Evolutionary conservation across 2,888 invertebrate genomes (phyloP), one percentile per base, ranked within the genome.

Genomic region (Lasius fuliginosus): DNA sequence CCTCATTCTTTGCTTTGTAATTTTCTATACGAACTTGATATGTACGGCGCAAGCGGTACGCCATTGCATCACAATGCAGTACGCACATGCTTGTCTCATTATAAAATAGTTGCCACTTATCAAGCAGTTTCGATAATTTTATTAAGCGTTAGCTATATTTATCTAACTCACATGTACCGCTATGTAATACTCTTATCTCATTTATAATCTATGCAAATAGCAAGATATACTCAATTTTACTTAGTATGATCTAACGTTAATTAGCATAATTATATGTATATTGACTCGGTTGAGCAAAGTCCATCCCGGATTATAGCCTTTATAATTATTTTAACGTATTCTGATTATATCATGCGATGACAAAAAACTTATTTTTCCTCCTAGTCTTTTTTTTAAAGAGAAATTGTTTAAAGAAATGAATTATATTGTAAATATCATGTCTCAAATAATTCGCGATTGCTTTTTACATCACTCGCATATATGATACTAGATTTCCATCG

Each of bases 161-260:
- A 62, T 18, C 36, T 12, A 27, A 30, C 27, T 58, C 30, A 36
- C 33, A 33, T 71, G 18, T 27, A 33, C 30, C n/a, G 27, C 36
- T 18, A 36, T 81, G 58, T 69, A 60, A 58, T 33, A 40, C 33
- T 53, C 49, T 69, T 79, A 49, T 62, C 46, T 81, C 36, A 15
- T 60, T 69, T 79, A n/a, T 58, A 81, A 81, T 71, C 60, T 71
- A 81, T 71, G 79, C 27, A 81, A 71, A 81, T 81, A 36, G 60
- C 27, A 46, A 60, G 36, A 73, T n/a, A 12, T 53, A 58, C 15
- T 77, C 42, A n/a, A 68, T 30, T n/a, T 53, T 53, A 42, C 33
- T 58, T 62, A 71, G 27, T 71, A 69, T 12, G 33, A n/a, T 60
- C 53, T 69, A 79, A 69, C 23, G 12, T 77, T 68, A 77, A 68